Percentiles rank a stretch among this genome's conserved stretches.
These are phyloP conservation scores for Sceloporus undulatus DNA, from an alignment of 2,113 vertebrate species.

Conservation along the genomic window DNA sequence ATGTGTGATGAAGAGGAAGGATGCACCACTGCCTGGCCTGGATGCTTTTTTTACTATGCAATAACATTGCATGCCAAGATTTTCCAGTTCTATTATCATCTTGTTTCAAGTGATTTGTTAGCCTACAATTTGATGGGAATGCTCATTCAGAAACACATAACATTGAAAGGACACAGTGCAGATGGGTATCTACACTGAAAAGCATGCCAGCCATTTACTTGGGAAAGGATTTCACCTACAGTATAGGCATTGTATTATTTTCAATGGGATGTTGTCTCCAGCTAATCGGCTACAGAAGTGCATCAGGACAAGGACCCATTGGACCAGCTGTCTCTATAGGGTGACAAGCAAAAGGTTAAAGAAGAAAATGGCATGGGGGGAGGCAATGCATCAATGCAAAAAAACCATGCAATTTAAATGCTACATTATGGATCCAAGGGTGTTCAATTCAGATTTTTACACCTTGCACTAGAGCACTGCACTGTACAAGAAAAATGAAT, in stretches of 20 bases:
- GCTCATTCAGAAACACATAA: background rate
- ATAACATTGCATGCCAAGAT: background rate
- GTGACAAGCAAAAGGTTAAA: background rate
- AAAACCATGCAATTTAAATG: constrained; percentile 72
- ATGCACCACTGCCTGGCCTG: background rate
- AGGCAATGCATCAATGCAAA: constrained; percentile 39
- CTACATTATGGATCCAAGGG: constrained; percentile 2
- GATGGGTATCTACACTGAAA: background rate
- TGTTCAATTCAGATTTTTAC: background rate
- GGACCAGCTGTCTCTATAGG: background rate
- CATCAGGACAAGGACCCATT: background rate
- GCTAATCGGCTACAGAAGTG: background rate
- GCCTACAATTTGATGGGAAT: background rate
- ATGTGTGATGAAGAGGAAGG: background rate
- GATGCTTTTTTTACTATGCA: background rate
- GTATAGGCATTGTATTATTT: background rate
- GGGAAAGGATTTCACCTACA: background rate
- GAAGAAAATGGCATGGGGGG: too few relatives aligned
- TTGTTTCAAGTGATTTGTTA: background rate
- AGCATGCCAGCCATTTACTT: too few relatives aligned
- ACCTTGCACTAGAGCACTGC: background rate
- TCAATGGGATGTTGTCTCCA: background rate
- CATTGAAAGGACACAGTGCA: background rate
- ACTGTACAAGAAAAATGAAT: background rate
- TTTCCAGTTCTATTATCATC: background rate